Conservation (phyloP, 2,888 invertebrate species). For the Drosophila falleni region DNA sequence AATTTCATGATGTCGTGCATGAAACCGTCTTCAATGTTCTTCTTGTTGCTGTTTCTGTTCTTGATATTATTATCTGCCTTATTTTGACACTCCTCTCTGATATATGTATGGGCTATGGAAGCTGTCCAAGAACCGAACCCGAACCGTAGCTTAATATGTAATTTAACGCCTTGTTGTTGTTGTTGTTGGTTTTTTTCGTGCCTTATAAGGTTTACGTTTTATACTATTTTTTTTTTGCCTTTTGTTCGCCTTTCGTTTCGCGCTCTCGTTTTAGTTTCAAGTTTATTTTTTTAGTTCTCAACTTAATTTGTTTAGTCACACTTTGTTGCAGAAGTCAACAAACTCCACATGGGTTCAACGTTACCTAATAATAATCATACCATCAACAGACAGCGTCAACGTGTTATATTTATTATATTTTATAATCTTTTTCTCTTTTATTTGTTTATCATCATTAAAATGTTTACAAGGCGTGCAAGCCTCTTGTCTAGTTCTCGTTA, state of each 20-base stretch:
- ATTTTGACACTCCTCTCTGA: constrained; percentile 58
- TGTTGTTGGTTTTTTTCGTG: constrained; percentile 40
- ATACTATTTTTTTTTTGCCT: constrained; percentile 5
- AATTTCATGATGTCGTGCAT: constrained; percentile 66
- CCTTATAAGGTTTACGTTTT: constrained; percentile 47
- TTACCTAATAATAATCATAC: constrained; percentile 59
- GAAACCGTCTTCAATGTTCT: constrained; percentile 52
- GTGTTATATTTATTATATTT: constrained; percentile 23
- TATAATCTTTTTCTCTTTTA: constrained; percentile 25
- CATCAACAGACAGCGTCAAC: constrained; percentile 23
- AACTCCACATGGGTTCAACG: constrained; percentile 73
- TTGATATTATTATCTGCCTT: constrained; percentile 49
- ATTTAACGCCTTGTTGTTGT: constrained; percentile 66
- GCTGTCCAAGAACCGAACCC: constrained; percentile 17
- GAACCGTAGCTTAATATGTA: constrained; percentile 63
- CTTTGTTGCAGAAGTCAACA: constrained; percentile 80
- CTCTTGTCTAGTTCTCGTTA: constrained; percentile 64
- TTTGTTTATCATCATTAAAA: constrained; percentile 64
- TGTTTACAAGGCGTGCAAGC: constrained; percentile 53
- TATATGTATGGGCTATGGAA: constrained; percentile 19
- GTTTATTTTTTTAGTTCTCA: constrained; percentile 54
- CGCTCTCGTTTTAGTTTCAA: constrained; percentile 53
- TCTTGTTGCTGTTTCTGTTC: constrained; percentile 25
- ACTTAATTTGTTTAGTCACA: constrained; percentile 78
- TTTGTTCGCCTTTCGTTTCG: constrained; percentile 26